Evolutionary conservation across 2,113 vertebrate genomes (phyloP).

Genomic region (Arenaria interpres): DNA sequence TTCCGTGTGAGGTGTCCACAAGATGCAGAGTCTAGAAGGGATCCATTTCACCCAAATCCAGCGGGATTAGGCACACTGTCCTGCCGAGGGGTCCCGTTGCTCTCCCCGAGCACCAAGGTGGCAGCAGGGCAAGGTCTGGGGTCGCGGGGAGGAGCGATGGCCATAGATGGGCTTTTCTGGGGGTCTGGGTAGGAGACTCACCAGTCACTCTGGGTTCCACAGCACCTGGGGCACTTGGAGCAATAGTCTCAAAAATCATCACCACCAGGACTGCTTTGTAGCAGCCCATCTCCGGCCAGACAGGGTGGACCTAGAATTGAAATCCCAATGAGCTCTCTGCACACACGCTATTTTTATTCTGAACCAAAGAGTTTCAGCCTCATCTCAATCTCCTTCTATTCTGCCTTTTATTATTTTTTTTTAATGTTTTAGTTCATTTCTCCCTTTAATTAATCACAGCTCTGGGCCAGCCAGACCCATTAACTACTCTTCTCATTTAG

Average conservation of each 20-base stretch:
- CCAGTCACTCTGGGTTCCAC: background rate
- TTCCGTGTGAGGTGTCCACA: background rate
- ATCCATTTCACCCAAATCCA: background rate
- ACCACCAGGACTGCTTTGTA: accelerated
- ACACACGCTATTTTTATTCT: background rate
- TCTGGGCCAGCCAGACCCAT: constrained; percentile 81
- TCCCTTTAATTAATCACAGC: constrained; percentile 89
- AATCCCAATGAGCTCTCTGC: background rate
- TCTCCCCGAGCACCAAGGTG: accelerated
- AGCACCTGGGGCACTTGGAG: background rate
- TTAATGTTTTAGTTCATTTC: constrained; percentile 63
- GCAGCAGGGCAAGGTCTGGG: background rate
- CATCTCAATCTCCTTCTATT: background rate
- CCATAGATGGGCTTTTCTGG: accelerated
- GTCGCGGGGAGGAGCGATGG: accelerated
- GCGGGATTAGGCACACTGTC: accelerated
- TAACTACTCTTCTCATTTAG: constrained; percentile 87
- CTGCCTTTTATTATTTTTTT: background rate
- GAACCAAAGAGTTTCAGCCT: background rate
- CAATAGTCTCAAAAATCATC: background rate
- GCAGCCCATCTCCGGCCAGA: background rate
- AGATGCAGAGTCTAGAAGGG: background rate
- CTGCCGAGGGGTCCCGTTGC: background rate
- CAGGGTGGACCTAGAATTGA: background rate
- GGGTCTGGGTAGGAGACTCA: background rate